Evolutionary conservation across 2,113 vertebrate species (phyloP).

Genomic region (Elgaria multicarinata): DNA sequence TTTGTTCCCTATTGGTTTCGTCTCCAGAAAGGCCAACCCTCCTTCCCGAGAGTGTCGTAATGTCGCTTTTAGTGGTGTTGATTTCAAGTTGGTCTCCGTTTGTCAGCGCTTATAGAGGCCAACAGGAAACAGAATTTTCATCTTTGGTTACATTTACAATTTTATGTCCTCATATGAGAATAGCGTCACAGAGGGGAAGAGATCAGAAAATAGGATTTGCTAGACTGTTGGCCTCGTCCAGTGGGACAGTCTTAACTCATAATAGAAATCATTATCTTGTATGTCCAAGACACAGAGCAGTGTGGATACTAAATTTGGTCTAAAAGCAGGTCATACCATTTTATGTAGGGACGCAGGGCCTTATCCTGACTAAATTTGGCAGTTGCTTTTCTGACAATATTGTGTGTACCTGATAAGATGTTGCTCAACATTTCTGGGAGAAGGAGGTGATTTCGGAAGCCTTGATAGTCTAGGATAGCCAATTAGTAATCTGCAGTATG

Average conservation of each 20-base stretch:
- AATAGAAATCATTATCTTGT: background rate
- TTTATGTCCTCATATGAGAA: background rate
- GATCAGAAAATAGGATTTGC: background rate
- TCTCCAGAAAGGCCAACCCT: constrained; percentile 37
- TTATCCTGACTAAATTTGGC: background rate
- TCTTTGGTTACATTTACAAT: constrained; percentile 9
- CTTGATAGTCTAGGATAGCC: background rate
- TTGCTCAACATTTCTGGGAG: background rate
- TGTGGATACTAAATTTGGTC: background rate
- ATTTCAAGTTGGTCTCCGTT: constrained; percentile 51
- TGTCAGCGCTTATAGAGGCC: constrained; percentile 37
- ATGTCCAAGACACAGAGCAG: background rate
- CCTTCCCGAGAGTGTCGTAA: constrained; percentile 30
- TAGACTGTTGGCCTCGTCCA: background rate
- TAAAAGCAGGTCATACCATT: no score
- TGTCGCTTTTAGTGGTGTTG: constrained; percentile 38
- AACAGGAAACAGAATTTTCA: background rate
- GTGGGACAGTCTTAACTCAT: background rate
- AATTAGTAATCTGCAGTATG: background rate
- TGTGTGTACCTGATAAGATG: background rate
- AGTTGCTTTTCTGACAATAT: background rate
- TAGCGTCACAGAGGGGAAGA: background rate
- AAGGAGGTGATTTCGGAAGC: background rate
- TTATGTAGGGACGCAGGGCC: background rate
- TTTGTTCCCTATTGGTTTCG: background rate